Evolutionary conservation across 2,113 vertebrate species (phyloP), one percentile per base, ranked within the genome.

Genomic region (Prinia subflava): DNA sequence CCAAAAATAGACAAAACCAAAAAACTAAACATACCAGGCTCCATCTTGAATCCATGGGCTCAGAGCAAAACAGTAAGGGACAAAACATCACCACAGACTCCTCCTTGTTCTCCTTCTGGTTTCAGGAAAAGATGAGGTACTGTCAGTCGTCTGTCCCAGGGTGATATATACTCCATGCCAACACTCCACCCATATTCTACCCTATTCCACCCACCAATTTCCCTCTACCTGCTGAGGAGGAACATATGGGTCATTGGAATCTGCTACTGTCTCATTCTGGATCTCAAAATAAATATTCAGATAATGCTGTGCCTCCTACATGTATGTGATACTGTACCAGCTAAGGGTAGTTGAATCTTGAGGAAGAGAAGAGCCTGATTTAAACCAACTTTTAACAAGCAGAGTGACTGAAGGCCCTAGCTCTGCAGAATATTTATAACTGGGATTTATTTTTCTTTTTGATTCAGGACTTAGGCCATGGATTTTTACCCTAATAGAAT

Each of bases 1-100:
- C 86, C 23, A 94, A 90, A 96, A 93, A 71, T 10, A 94, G 86
- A 93, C 65, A 92, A 80, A 91, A 39, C 27, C 18, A 65, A 88
- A 80, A 75, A 91, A 24, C 30, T 80, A 90, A 88, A 83, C 44
- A 68, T 88, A 75, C 47, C 65, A 46, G 56, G 23, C 60, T 92
- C 60, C 78, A 5, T 64, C 35, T 30, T 78, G 68, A 81, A 88
- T 71, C 80, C 69, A 5, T 55, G 55, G 75, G 42, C 75, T 23
- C 37, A 27, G n/a, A 82, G 80, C 13, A 4, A 64, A 73, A 57
- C 52, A 83, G 73, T 25, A 89, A 93, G 53, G 65, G 57, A 74
- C 41, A 65, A 67, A 94, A 81, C 25, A 78, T 53, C 41, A 50
- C 63, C 83, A 88, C 60, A 88, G 20, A n/a, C 39, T 92, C 44